Percentiles rank a stretch among this genome's conserved stretches.
Evolutionary conservation across 1,140 invertebrate species (phyloP).

Genomic region (Halyomorpha halys): DNA sequence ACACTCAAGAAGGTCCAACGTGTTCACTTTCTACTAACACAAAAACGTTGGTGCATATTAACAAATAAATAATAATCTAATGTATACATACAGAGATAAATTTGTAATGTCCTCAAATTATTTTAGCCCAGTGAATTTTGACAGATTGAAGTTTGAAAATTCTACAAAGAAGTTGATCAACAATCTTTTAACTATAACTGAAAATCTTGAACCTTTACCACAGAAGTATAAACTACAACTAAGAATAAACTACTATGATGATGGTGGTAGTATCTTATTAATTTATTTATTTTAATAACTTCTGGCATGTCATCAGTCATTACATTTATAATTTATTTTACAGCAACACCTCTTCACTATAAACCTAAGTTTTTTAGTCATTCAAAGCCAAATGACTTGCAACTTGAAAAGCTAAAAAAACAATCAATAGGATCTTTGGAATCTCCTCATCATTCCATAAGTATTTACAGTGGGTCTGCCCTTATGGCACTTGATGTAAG

Average conservation of each 20-base stretch:
- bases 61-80: neutral
- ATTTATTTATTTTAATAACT: too few relatives aligned
- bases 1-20: neutral
- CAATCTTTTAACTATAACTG: conserved; percentile 2
- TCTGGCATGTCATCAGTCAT: too few relatives aligned
- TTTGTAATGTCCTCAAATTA: neutral
- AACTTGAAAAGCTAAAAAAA: neutral
- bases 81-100: too few relatives aligned
- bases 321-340: neutral
- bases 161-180: conserved; percentile 2
- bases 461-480: conserved; percentile 1
- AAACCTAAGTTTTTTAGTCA: conserved; percentile 8
- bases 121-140: neutral
- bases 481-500: neutral
- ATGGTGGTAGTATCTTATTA: neutral
- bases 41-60: neutral
- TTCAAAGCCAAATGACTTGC: neutral
- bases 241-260: conserved; percentile 16
- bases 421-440: neutral
- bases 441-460: neutral
- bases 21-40: conserved; percentile 9
- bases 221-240: neutral
- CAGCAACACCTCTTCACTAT: conserved; percentile 6
- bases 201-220: neutral
- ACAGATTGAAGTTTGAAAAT: neutral